Evolutionary conservation across 2,888 invertebrate genomes (phyloP).

Genomic region (Mesoligia furuncula): DNA sequence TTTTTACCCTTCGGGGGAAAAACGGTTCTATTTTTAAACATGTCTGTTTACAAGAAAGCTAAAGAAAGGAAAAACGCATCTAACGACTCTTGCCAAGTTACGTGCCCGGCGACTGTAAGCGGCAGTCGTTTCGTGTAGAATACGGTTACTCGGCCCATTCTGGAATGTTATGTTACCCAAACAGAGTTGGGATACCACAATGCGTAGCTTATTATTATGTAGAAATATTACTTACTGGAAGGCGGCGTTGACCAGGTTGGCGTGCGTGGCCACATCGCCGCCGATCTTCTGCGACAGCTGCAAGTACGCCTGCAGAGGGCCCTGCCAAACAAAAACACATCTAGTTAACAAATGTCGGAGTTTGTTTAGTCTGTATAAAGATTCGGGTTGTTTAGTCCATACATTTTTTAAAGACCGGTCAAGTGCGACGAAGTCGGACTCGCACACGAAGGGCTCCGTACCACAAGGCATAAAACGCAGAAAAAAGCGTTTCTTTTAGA

Average conservation of each 20-base stretch:
- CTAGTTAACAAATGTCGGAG: background rate
- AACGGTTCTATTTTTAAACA: too few species aligned
- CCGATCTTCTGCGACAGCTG: constrained; percentile 95
- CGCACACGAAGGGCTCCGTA: too few species aligned
- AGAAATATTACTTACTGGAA: constrained; percentile 93
- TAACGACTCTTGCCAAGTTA: too few species aligned
- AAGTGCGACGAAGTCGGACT: too few species aligned
- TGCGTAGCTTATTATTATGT: background rate
- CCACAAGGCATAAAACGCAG: too few species aligned
- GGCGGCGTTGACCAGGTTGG: constrained; percentile 94
- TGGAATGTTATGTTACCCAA: background rate
- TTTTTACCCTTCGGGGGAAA: too few species aligned
- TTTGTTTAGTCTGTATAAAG: background rate
- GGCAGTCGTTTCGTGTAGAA: background rate
- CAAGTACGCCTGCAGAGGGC: constrained; percentile 94
- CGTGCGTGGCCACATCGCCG: constrained; percentile 95
- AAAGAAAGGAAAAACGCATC: too few species aligned
- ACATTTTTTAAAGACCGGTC: background rate
- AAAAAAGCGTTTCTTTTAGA: too few species aligned
- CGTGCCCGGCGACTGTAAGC: too few species aligned
- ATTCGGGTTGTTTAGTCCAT: background rate
- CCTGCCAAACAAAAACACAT: constrained; percentile 80
- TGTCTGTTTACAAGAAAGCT: too few species aligned
- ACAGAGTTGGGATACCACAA: background rate
- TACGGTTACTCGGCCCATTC: background rate